These are phyloP conservation scores for Aeoliscus strigatus DNA, from an alignment of 2,797 vertebrate species.

Conservation along the genomic window DNA sequence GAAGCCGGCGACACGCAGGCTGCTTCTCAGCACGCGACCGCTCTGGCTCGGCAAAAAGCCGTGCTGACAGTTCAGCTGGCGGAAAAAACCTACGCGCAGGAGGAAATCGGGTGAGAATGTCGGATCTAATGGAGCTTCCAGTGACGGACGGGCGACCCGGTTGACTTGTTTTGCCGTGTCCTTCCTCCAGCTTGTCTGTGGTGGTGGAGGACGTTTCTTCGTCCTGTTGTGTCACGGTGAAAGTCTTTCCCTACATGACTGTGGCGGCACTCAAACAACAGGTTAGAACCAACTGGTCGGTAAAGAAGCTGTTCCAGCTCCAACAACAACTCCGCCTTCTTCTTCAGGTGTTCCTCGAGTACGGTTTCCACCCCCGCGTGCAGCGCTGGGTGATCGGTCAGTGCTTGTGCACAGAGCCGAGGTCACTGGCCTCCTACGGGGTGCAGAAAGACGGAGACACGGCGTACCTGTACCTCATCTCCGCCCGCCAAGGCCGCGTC, in stretches of 20 bases:
- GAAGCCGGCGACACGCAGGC: slow-evolving; percentile 75
- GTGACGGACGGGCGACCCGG: no score
- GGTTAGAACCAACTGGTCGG: slow-evolving; percentile 57
- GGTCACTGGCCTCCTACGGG: slow-evolving; percentile 85
- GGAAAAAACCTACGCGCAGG: slow-evolving; percentile 74
- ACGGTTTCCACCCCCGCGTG: slow-evolving; percentile 86
- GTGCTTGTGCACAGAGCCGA: slow-evolving; percentile 80
- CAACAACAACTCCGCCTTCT: not conserved
- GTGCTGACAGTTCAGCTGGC: slow-evolving; percentile 73
- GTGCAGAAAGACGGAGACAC: slow-evolving; percentile 80
- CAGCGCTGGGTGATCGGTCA: slow-evolving; percentile 93
- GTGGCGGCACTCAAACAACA: slow-evolving; percentile 85
- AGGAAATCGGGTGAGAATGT: slow-evolving; percentile 78
- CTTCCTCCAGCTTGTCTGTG: slow-evolving; percentile 80
- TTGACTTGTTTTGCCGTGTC: not conserved
- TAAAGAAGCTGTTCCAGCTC: not conserved
- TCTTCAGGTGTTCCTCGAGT: slow-evolving; percentile 83
- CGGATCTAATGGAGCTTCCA: not conserved
- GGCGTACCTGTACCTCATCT: slow-evolving; percentile 88
- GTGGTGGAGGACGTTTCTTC: slow-evolving; percentile 85
- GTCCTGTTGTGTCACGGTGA: slow-evolving; percentile 81
- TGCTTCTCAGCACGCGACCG: slow-evolving; percentile 74
- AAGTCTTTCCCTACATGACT: slow-evolving; percentile 80
- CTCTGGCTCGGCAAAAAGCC: slow-evolving; percentile 77
- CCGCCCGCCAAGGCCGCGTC: slow-evolving; percentile 73